These are phyloP conservation scores for Phania funesta DNA, from an alignment of 2,888 invertebrate species.

Conservation along the genomic window DNA sequence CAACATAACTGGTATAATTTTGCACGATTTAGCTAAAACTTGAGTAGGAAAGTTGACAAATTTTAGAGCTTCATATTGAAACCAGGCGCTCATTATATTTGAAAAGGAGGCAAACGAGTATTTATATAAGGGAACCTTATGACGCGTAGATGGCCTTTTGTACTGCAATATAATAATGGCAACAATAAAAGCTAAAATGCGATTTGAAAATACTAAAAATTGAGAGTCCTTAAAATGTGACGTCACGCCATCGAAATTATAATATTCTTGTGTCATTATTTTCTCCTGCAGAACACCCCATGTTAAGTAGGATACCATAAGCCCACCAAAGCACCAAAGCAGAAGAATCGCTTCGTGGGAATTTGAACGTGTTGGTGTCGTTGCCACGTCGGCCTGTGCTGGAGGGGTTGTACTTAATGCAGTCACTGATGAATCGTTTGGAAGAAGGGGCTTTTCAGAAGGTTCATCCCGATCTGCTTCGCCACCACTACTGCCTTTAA, in stretches of 20 bases:
- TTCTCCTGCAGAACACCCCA: conserved; percentile 99
- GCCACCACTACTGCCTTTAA: conserved; percentile 75
- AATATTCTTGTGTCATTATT: conserved; percentile 95
- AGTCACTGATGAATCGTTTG: conserved; percentile 59
- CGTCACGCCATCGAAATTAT: conserved; percentile 83
- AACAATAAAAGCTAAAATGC: conserved; percentile 90
- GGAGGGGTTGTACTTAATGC: conserved; percentile 73
- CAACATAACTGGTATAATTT: conserved; percentile 98
- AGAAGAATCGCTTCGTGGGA: conserved; percentile 84
- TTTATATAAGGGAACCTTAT: conserved; percentile 94
- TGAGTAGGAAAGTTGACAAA: conserved; percentile 99
- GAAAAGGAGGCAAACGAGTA: conserved; percentile 98
- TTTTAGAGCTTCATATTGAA: conserved; percentile 99
- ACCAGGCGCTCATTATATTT: conserved; percentile 99
- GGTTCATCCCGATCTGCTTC: conserved; percentile 81
- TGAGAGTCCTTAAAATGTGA: conserved; percentile 94
- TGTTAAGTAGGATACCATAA: conserved; percentile 94
- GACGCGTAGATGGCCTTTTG: conserved; percentile 83
- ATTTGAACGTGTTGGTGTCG: conserved; percentile 80
- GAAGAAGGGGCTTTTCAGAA: conserved; percentile 77
- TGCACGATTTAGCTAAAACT: conserved; percentile 98
- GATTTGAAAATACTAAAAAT: conserved; percentile 97
- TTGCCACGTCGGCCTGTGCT: conserved; percentile 59
- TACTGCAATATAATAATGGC: conserved; percentile 85
- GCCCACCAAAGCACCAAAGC: conserved; percentile 90